Evolutionary conservation across 1,140 invertebrate genomes (phyloP).

Genomic region (Muscidifurax raptorellus): DNA sequence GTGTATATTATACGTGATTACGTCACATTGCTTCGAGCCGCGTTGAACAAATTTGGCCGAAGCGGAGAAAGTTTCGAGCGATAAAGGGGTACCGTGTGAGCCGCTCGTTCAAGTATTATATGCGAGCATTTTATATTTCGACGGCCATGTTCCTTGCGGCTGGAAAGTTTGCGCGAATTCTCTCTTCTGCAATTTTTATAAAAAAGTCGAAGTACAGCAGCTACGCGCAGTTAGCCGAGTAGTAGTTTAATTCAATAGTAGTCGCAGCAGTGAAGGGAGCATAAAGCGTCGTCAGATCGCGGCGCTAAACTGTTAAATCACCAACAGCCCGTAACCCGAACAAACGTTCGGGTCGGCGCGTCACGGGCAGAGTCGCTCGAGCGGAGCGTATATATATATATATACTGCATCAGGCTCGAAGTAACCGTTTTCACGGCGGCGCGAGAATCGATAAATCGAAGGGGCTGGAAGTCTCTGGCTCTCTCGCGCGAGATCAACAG

Average conservation of each 20-base stretch:
- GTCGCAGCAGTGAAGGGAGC: not conserved
- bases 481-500: conserved; percentile 12
- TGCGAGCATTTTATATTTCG: too few relatives aligned
- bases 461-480: not conserved
- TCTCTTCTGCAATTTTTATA: too few relatives aligned
- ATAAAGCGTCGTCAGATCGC: not conserved
- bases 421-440: not conserved
- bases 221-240: not conserved
- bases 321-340: not conserved
- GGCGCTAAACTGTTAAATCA: conserved; percentile 12
- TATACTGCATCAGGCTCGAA: not conserved
- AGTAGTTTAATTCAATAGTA: not conserved
- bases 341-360: conserved; percentile 1
- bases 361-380: not conserved
- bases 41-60: not conserved
- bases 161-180: too few relatives aligned
- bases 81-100: too few relatives aligned
- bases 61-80: too few relatives aligned
- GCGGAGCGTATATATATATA: not conserved
- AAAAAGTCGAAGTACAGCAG: not conserved
- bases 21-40: not conserved
- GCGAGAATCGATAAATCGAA: conserved; percentile 46
- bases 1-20: not conserved
- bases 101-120: too few relatives aligned
- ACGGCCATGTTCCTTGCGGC: too few relatives aligned